Evolutionary conservation across 35 echinoderm and acorn worm species (phyloP), one percentile per base, ranked within the genome.

Genomic region (Lytechinus variegatus): DNA sequence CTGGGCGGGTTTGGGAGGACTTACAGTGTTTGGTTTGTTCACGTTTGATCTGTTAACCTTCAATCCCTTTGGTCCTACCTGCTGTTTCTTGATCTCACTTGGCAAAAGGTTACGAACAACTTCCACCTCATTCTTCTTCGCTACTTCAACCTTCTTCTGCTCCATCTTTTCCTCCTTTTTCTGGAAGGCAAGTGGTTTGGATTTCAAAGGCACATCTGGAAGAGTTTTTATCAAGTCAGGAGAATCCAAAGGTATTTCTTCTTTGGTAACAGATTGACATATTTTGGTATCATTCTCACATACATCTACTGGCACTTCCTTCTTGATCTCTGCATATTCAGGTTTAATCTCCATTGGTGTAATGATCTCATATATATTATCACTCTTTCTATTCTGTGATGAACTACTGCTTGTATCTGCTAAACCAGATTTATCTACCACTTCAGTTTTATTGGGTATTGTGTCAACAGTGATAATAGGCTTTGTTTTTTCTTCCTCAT

Each of bases 41-140:
- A 44, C 9, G 52, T 90, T 54, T 6, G 88, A 90, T 54, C 88
- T 90, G 27, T n/a, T n/a, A 29, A 51, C 29, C 52, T 54, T 90
- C 16, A 54, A 51, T 9, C 92, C 92, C 2, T n/a, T 28, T 27
- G 53, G 10, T 54, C 53, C 28, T 4, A n/a, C 9, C 54, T 93
- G 92, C 55, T 57, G 51, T 27, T 93, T 93, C 54, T 93, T 93
- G n/a, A 93, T 93, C 27, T 93, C 55, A 57, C 92, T 93, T 5
- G 92, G 92, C 10, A 93, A 57, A 53, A 93, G 27, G 54, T 93
- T 93, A 14, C 9, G 28, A 10, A 54, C 88, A 52, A 54, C 88
- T 13, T 90, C 27, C 88, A 52, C 88, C 28, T 54, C 52, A 79
- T 79, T 16, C 66, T 79, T 79, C 66, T 79, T 24, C 66, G 19